Evolutionary conservation across 1,140 invertebrate species (phyloP), one percentile per base, ranked within the genome.

Genomic region (Bradynema listronoti): DNA sequence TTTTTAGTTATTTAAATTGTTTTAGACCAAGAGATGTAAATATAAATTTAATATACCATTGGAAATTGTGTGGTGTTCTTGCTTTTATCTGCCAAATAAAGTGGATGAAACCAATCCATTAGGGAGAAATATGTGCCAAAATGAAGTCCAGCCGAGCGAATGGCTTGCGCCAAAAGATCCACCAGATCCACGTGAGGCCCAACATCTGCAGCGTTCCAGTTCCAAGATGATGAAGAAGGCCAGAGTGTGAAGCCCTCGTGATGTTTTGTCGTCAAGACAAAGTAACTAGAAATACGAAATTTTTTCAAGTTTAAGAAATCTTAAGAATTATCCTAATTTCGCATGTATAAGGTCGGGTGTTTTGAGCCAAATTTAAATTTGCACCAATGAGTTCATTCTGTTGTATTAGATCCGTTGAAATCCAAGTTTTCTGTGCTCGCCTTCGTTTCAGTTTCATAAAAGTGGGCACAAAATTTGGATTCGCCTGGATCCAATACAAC

Each of bases 261-360:
- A 82, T 94, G 91, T 81, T 94, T 94, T 69, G 86, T 89, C 1
- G 90, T 93, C 1, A 94, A 72, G 1, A 94, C 87, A 5, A 93
- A 83, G 75, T 93, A 89, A 56, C 62, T 76, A 16, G 58, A 51
- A 55, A 30, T 22, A 11, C 24, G 16, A 25, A 0, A 58, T 6
- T 4, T 39, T 4, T 25, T 9, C 16, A 59, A 30, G 22, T 22
- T 19, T 49, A 49, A 11, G 46, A 11, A 24, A 11, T n/a, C n/a
- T n/a, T n/a, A n/a, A n/a, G n/a, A n/a, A n/a, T n/a, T n/a, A n/a
- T n/a, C n/a, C n/a, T n/a, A n/a, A n/a, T n/a, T n/a, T n/a, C n/a
- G n/a, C n/a, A n/a, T n/a, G n/a, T n/a, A n/a, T n/a, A n/a, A n/a
- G n/a, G n/a, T n/a, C n/a, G n/a, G n/a, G n/a, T n/a, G n/a, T n/a